phyloP scores from a whole-genome alignment of 2,888 invertebrate genomes.

The Pediacus dermestoides region DNA sequence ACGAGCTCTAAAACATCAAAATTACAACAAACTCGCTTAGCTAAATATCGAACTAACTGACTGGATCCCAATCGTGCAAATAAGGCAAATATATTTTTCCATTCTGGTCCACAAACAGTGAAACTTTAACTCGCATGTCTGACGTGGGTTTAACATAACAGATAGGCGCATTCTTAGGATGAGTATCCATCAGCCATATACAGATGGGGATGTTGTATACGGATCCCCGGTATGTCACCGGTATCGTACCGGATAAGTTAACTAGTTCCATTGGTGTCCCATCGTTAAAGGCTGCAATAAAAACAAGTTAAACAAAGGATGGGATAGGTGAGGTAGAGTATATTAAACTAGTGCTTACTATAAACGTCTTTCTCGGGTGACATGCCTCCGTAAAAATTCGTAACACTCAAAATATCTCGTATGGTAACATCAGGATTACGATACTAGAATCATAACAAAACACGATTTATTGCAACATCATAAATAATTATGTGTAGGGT shows the following conservation, averaged over 20 bases:
- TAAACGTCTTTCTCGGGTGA: constrained; percentile 63
- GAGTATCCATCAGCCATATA: constrained; percentile 95
- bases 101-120: constrained; percentile 89
- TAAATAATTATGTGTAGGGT: constrained; percentile 3
- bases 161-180: constrained; percentile 95
- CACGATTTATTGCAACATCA: constrained; percentile 1
- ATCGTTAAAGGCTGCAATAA: constrained; percentile 76
- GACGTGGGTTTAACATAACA: constrained; percentile 91
- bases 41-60: constrained; percentile 44
- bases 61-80: constrained; percentile 88
- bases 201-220: constrained; percentile 95
- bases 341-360: constrained; percentile 53
- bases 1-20: constrained; percentile 57
- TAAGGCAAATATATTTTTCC: constrained; percentile 97
- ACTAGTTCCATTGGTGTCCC: constrained; percentile 77
- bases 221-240: constrained; percentile 82
- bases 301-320: constrained; percentile 5
- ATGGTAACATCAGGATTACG: constrained; percentile 64
- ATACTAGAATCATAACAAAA: constrained; percentile 56
- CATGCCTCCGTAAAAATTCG: constrained; percentile 64
- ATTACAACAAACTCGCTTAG: neutral
- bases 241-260: constrained; percentile 87
- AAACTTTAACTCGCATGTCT: constrained; percentile 94
- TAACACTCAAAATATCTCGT: constrained; percentile 64
- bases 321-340: neutral